A percentile compares a stretch with the other conserved stretches of the same genome.
Evolutionary conservation across 2,113 vertebrate genomes (phyloP).

Genomic region (Hypomesus transpacificus): DNA sequence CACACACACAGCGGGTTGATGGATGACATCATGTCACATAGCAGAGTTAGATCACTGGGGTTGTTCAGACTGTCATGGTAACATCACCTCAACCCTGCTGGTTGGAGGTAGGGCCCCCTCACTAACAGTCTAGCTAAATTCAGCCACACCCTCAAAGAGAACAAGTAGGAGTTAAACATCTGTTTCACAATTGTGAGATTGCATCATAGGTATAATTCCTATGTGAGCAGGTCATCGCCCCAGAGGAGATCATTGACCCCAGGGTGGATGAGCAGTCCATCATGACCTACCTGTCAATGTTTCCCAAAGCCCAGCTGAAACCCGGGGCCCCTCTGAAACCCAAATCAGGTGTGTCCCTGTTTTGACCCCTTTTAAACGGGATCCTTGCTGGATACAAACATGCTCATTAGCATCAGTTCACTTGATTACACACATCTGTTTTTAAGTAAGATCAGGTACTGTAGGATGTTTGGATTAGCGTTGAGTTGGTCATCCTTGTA

Average conservation of each 20-base stretch:
- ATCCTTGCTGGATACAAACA: not conserved
- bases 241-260: constrained; percentile 81
- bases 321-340: constrained; percentile 83
- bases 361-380: not conserved
- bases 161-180: constrained; percentile 8
- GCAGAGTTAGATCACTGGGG: constrained; percentile 10
- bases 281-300: constrained; percentile 83
- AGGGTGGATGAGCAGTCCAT: constrained; percentile 78
- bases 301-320: constrained; percentile 86
- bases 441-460: not conserved
- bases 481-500: not conserved
- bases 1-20: not conserved
- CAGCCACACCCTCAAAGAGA: constrained; percentile 15
- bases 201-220: constrained; percentile 6
- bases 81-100: constrained; percentile 17
- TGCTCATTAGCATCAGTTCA: not conserved
- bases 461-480: not conserved
- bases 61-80: constrained; percentile 5
- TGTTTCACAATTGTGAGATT: not conserved
- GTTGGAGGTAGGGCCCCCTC: constrained; percentile 5
- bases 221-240: constrained; percentile 76
- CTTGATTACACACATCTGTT: not conserved
- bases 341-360: constrained; percentile 72
- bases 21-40: too few relatives aligned
- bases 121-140: not conserved